Conservation (phyloP, 2,888 invertebrate species). For the Ennomos fuscantarius region DNA sequence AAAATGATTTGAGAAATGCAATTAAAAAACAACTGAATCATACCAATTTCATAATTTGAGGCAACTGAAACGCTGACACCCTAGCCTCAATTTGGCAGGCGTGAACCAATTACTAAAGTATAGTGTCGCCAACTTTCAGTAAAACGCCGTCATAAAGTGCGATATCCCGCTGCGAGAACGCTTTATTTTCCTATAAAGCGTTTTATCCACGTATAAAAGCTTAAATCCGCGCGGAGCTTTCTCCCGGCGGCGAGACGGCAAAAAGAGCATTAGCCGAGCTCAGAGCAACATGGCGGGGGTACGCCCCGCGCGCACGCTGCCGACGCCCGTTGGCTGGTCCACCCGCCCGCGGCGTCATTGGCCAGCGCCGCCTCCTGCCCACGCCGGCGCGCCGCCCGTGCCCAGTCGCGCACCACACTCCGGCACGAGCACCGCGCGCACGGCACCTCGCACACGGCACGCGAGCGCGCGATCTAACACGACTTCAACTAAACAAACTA, state of each 20-base stretch:
- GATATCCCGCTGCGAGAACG: constrained; percentile 82
- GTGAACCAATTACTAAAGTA: constrained; percentile 74
- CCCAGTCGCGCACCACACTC: constrained; percentile 60
- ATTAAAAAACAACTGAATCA: neutral
- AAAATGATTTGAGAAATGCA: neutral
- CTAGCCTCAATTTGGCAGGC: constrained; percentile 61
- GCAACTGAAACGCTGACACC: constrained; percentile 18
- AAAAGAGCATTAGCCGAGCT: constrained; percentile 79
- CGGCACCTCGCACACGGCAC: constrained; percentile 33
- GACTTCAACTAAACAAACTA: constrained; percentile 34
- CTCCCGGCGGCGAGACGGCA: constrained; percentile 77
- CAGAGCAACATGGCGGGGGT: constrained; percentile 76
- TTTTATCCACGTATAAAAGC: constrained; percentile 85
- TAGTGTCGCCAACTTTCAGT: constrained; percentile 81
- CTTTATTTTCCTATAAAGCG: constrained; percentile 84
- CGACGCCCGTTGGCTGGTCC: constrained; percentile 55
- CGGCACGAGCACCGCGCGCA: constrained; percentile 48
- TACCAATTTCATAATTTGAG: neutral
- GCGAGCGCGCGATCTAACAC: constrained; percentile 39
- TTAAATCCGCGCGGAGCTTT: constrained; percentile 84
- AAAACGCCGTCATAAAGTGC: constrained; percentile 80
- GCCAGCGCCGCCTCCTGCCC: constrained; percentile 55
- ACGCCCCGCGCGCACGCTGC: constrained; percentile 62
- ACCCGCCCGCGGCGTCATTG: constrained; percentile 50
- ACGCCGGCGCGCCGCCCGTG: constrained; percentile 39